Conservation (phyloP, 2,797 vertebrate genomes). For the Liasis olivaceus region DNA sequence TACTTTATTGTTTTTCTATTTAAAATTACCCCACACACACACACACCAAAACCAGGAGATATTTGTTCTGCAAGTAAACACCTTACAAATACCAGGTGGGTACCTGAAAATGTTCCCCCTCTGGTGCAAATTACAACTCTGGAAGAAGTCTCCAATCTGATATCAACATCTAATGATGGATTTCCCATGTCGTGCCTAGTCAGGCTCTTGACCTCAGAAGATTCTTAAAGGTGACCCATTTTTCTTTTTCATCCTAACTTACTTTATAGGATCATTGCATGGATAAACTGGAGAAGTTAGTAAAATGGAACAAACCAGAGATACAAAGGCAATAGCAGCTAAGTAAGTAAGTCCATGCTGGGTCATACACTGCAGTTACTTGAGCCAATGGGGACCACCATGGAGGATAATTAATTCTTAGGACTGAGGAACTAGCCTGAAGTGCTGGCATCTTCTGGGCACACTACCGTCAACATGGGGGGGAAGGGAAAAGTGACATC, state of each 20-base stretch:
- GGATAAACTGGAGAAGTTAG: neutral
- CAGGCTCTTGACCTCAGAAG: no score
- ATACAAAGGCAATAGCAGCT: neutral
- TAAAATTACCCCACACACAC: neutral
- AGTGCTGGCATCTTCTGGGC: no score
- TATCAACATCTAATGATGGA: no score
- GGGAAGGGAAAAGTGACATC: no score
- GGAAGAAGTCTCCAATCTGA: neutral
- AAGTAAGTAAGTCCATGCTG: neutral
- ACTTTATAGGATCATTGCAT: no score
- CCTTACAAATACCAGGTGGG: neutral
- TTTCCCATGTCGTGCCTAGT: neutral
- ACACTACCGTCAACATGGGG: no score
- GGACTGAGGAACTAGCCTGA: no score
- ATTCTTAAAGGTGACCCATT: neutral
- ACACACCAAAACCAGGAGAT: no score
- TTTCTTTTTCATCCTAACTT: neutral
- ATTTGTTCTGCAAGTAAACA: neutral
- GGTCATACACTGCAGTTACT: neutral
- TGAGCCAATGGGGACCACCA: neutral
- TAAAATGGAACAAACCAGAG: no score
- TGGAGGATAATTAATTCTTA: neutral
- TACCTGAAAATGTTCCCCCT: neutral
- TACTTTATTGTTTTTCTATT: neutral
- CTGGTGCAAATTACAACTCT: neutral